A percentile compares a stretch with the other conserved stretches of the same genome.
Conservation (phyloP, 35 echinoderm and acorn worm genomes). For the Stichopus chloronotus region DNA sequence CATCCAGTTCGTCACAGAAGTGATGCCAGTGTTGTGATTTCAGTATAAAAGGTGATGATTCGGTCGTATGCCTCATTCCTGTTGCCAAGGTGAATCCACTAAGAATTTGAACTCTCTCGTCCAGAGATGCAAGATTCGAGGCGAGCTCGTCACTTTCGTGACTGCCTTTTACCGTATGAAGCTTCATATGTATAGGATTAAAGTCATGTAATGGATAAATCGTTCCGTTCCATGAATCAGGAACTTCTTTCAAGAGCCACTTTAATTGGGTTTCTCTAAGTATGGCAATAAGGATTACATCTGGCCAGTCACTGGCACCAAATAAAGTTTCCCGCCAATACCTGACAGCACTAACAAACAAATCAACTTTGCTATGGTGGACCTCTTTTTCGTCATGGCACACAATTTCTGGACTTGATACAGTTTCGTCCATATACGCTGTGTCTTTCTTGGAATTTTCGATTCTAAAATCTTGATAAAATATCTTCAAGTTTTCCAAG, state of each 20-base stretch:
- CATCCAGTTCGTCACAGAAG: background rate
- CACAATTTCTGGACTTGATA: background rate
- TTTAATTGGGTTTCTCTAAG: background rate
- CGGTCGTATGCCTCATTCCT: background rate
- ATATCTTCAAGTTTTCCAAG: background rate
- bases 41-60: background rate
- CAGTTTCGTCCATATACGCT: background rate
- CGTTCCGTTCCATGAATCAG: constrained; percentile 2
- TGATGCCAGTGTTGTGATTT: background rate
- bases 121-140: background rate
- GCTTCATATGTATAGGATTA: background rate
- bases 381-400: background rate
- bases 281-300: constrained; percentile 9
- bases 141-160: background rate
- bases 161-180: background rate
- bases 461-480: constrained; percentile 19
- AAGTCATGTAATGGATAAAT: background rate
- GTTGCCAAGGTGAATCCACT: background rate
- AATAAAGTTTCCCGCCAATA: background rate
- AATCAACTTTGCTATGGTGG: background rate
- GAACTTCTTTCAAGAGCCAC: background rate
- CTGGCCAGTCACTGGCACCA: background rate
- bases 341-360: background rate
- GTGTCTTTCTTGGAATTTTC: background rate
- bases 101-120: background rate